Evolutionary conservation across 2,888 invertebrate genomes (phyloP), one percentile per base, ranked within the genome.

Genomic region (Noctua comes): DNA sequence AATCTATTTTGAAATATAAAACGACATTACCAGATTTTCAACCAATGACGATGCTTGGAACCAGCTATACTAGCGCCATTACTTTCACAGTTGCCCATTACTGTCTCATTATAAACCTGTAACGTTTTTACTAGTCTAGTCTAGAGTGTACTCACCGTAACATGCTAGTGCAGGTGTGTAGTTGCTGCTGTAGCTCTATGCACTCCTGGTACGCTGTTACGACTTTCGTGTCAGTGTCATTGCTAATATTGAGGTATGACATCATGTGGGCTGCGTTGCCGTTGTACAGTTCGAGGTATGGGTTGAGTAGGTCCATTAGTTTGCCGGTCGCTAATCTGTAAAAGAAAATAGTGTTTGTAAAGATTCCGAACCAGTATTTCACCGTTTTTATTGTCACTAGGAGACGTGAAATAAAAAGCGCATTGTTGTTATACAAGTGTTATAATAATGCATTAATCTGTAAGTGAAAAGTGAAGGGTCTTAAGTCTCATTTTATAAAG

Each of bases 261-360:
- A 98, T 98, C 97, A 98, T 98, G 93, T 98, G 99, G 31, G 98
- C 97, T 0, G 98, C 97, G 92, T 98, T 98, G 0, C 98, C 98
- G 82, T 98, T 98, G 93, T 98, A 98, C n/a, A 98, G 97, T 82
- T 98, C 98, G 66, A 98, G 93, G 90, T 98, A 97, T 0, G 98
- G 98, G 86, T 98, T 98, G 3, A 99, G 95, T 24, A 99, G 96
- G 86, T 98, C 98, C 93, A 98, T 98, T 66, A 99, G 96, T 94
- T 99, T 98, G 70, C 98, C 98, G 84, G 98, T 98, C 2, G 99
- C 98, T 88, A 99, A 96, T 91, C 98, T 99, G 95, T 98, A 98
- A 97, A 93, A 43, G 43, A 43, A 43, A 43, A 43, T 43, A 43
- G 43, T 43, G 43, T 11, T 43, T 43, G 11, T 43, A 11, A 43